Base-by-base conservation (phyloP, 2,113 vertebrate genomes). In the Chauna torquata region DNA sequence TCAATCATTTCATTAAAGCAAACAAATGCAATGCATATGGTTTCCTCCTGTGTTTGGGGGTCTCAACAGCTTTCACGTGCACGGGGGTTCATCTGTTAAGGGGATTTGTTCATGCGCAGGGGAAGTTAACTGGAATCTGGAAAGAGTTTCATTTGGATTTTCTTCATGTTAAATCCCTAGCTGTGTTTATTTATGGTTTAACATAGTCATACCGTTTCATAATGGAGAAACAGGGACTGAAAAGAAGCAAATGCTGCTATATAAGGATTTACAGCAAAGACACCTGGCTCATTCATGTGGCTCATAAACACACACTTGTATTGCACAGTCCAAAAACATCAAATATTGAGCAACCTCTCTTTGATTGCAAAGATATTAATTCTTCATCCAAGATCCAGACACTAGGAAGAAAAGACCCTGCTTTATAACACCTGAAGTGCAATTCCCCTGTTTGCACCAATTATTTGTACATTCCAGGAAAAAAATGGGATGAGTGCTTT, bases 1-100 rank as follows among this genome's bases (percentile, higher is more conserved):
- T 66, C 84, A 95, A 59, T 76, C 75, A 86, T 92, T 90, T 89
- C 50, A 88, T 95, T 88, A 88, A 90, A 72, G 64, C 32, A 90
- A 91, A 74, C n/a, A 77, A 93, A 82, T 80, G 64, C 17, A 24
- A 70, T 58, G 45, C 57, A 14, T 90, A 17, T 38, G 83, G 65
- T 61, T 92, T 94, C 69, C 59, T 94, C 58, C 16, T 25, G 36
- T 32, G 34, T 76, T 72, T 12, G 8, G 36, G 86, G 47, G 14
- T 50, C 78, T 79, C 69, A 69, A 59, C 27, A 72, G 11, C 52
- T 89, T 87, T 38, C 50, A 54, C 20, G 8, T 78, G 23, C 25
- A 34, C 1, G 1, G 12, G 13, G 16, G 9, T 25, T 95, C 36
- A n/a, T 55, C 32, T 44, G 54, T 47, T 34, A 9, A 87, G 44